Conservation (phyloP, 2,888 invertebrate species). For the Lasioglossum figueresi region DNA sequence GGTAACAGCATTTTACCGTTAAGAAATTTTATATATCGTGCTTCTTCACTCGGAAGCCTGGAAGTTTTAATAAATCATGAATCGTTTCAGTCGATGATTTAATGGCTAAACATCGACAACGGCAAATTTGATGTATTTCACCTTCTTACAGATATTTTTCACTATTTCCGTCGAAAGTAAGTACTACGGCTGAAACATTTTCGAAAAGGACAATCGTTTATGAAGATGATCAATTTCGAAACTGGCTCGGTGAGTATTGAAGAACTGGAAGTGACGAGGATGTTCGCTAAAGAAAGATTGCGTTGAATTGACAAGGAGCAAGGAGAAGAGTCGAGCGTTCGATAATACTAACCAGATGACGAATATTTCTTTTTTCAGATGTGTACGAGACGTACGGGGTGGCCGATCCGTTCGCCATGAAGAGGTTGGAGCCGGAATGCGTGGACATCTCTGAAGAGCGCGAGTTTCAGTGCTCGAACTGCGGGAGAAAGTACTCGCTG, state of each 20-base stretch:
- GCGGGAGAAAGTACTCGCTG: slow-evolving; percentile 79
- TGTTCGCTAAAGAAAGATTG: neutral
- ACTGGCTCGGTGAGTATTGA: neutral
- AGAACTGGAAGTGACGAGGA: neutral
- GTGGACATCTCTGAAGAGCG: neutral
- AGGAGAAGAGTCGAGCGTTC: neutral
- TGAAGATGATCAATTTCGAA: neutral
- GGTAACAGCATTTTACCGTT: neutral
- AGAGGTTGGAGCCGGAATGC: neutral
- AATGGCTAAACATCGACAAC: neutral
- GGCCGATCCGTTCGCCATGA: neutral
- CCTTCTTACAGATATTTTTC: neutral
- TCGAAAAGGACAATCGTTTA: too few species aligned
- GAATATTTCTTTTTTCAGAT: slow-evolving; percentile 58
- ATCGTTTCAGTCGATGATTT: neutral
- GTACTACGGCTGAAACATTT: neutral
- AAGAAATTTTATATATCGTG: neutral
- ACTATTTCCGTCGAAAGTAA: neutral
- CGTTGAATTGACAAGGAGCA: neutral
- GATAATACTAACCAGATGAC: slow-evolving; percentile 37
- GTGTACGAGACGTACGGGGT: slow-evolving; percentile 2
- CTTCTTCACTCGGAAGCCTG: neutral
- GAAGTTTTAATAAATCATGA: neutral
- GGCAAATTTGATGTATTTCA: neutral
- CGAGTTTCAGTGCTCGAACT: slow-evolving; percentile 74